A percentile compares a stretch with the other conserved stretches of the same genome.
Evolutionary conservation across 1,140 invertebrate genomes (phyloP).

Genomic region (Lepidostoma basale): DNA sequence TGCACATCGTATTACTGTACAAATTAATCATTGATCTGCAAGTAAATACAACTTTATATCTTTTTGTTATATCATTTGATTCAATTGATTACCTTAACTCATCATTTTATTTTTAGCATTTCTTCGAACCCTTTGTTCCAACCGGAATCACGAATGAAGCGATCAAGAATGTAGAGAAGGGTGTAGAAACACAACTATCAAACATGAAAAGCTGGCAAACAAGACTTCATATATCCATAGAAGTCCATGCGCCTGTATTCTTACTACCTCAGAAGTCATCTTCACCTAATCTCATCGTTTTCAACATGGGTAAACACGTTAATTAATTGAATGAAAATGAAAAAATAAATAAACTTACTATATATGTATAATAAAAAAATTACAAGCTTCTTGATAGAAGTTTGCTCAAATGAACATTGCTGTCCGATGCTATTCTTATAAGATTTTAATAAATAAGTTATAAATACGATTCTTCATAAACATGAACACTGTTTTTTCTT

Average conservation of each 20-base stretch:
- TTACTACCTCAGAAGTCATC: slow-evolving; percentile 80
- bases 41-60: slow-evolving; percentile 47
- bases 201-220: slow-evolving; percentile 67
- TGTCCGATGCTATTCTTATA: too few species aligned
- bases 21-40: slow-evolving; percentile 75
- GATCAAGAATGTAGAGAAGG: slow-evolving; percentile 51
- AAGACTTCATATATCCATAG: slow-evolving; percentile 72
- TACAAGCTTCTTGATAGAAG: too few species aligned
- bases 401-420: too few species aligned
- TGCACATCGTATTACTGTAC: slow-evolving; percentile 74
- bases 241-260: slow-evolving; percentile 76
- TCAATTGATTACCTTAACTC: slow-evolving; percentile 15
- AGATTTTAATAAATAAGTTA: too few species aligned
- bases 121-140: slow-evolving; percentile 69
- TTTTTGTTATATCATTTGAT: neutral
- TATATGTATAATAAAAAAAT: too few species aligned
- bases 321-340: too few species aligned
- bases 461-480: too few species aligned
- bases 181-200: slow-evolving; percentile 50
- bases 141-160: slow-evolving; percentile 50
- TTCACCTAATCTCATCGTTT: slow-evolving; percentile 78
- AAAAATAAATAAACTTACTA: too few species aligned
- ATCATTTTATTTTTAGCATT: slow-evolving; percentile 62
- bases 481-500: too few species aligned
- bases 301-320: slow-evolving; percentile 78